These are phyloP conservation scores for Drosophila dives DNA, from an alignment of 2,888 invertebrate species.

Conservation along the genomic window DNA sequence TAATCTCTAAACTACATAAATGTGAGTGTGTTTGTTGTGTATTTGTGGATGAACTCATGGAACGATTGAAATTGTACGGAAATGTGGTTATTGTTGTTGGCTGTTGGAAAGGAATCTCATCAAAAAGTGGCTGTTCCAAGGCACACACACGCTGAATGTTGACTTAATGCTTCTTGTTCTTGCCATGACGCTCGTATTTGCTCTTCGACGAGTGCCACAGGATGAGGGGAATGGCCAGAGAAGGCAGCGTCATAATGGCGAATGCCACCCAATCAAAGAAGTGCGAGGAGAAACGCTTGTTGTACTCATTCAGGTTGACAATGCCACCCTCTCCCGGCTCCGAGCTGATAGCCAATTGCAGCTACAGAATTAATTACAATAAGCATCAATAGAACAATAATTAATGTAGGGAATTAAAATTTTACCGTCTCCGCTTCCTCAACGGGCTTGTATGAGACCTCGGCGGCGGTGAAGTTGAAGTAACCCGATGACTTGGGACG, in stretches of 20 bases:
- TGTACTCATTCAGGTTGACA: conserved; percentile 95
- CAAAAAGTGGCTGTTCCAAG: conserved; percentile 42
- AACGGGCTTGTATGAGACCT: conserved; percentile 93
- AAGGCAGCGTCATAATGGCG: conserved; percentile 97
- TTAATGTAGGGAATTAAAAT: not conserved
- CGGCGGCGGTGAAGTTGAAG: conserved; percentile 98
- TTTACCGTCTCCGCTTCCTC: conserved; percentile 92
- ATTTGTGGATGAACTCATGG: conserved; percentile 52
- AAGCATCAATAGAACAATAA: not conserved
- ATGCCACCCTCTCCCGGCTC: conserved; percentile 98
- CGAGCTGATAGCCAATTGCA: conserved; percentile 90
- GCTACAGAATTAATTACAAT: conserved; percentile 85
- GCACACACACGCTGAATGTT: conserved; percentile 4
- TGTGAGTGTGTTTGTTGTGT: conserved; percentile 26
- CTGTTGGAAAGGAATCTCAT: conserved; percentile 58
- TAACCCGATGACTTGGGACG: conserved; percentile 95
- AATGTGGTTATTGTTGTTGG: conserved; percentile 48
- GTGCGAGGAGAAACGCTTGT: conserved; percentile 98
- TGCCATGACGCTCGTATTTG: conserved; percentile 94
- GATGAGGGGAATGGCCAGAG: conserved; percentile 96
- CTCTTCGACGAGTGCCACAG: conserved; percentile 98
- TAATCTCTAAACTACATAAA: conserved; percentile 37
- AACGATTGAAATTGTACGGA: conserved; percentile 57
- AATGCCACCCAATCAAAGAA: conserved; percentile 99
- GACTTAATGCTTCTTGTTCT: conserved; percentile 88